Evolutionary conservation across 1,140 invertebrate species (phyloP), one percentile per base, ranked within the genome.

Genomic region (Zaprionus taronus): DNA sequence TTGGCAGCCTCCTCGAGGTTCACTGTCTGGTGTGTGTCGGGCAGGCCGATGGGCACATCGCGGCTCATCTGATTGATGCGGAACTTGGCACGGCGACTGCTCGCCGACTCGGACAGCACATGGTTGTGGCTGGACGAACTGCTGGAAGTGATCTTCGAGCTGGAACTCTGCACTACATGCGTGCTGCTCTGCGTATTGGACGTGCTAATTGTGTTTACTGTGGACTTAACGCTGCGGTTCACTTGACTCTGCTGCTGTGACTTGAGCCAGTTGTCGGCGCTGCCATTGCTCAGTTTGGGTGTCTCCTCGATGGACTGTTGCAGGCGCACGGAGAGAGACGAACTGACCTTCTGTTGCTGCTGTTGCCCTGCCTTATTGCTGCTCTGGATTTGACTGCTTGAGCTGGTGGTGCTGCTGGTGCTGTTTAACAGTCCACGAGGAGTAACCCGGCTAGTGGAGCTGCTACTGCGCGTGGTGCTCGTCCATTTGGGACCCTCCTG

Each of bases 21-120:
- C 67, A 94, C 94, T 11, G 93, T 94, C 62, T 94, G 94, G 62
- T 94, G 93, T 36, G 93, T 94, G 17, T 95, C 94, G 41, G 93
- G 93, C n/a, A 94, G 94, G 12, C 94, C 93, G 11, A 95, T 92
- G 20, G 95, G 95, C 4, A 96, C 95, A 79, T 96, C 95, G 71
- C 95, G 92, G 67, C 94, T 94, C 80, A 93, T 91, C 68, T 94
- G 94, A 36, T 94, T 95, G 12, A 96, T 93, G 80, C 94, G 93
- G 79, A 94, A 94, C 91, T 95, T 95, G 24, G 94, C 94, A 20
- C 94, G 93, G 2, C 79, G 83, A 77, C 70, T 91, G 66, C 82
- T 93, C 11, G 90, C 89, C 24, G 91, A 90, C 17, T 93, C 91
- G 9, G 67, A 51, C 20, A 53, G 56, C 28, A 67, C 15, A 0